Evolutionary conservation across 2,797 vertebrate species (phyloP), one percentile per base, ranked within the genome.

Genomic region (Myripristis jacobus): DNA sequence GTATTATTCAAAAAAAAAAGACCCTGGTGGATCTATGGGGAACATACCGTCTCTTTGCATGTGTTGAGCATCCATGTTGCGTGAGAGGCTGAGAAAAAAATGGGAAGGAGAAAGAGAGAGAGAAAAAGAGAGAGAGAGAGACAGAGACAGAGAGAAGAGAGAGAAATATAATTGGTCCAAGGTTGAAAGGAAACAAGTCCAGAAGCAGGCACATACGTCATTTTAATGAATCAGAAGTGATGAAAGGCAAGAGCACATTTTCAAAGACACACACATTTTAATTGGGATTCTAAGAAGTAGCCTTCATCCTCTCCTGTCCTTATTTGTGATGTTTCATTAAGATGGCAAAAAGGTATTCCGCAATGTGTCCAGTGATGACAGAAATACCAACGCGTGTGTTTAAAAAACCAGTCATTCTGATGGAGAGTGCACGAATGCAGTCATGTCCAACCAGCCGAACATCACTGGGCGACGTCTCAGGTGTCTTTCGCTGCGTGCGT

Each of bases 171-270:
- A 92, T 91, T 92, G 89, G 87, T 84, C 47, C 66, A 44, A 65
- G 67, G 81, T 87, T 92, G 84, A 92, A 91, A 92, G 87, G 68
- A 81, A 86, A 65, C 46, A 19, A 59, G 86, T 85, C 88, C 85
- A 88, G 79, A 90, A 83, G 81, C 71, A 43, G 80, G 78, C 79
- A 71, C 82, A 83, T 83, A 64, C 59, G 44, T 80, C 50, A 63
- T 21, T 85, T 88, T 92, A 91, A 91, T 92, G 87, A 93, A 89
- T 89, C 83, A 83, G 87, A 87, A 51, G 78, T 82, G 87, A 93
- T 89, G 87, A 91, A 92, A 90, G 83, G 80, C 52, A 16, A 74
- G 70, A 5, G 18, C 27, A 59, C 55, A 72, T 82, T 88, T 92
- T 92, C 85, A 91, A 90, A 91, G 82, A 86, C 85, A 77, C 76